Evolutionary conservation across 1,140 invertebrate species (phyloP), one percentile per base, ranked within the genome.

Genomic region (Drosophila chauvacae): DNA sequence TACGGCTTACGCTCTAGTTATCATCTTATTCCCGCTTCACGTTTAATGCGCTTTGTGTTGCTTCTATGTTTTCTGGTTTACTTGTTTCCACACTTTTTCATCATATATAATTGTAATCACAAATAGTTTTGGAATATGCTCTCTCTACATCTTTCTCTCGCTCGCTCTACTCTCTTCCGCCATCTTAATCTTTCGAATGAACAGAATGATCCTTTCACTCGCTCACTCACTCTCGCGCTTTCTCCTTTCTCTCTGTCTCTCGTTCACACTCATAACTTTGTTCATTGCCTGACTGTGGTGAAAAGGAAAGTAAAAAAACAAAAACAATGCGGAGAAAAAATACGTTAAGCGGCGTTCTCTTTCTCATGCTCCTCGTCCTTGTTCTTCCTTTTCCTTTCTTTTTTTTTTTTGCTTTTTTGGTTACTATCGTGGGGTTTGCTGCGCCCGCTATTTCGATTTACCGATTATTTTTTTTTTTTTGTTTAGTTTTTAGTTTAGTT

Each of bases 81-180:
- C 64, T 53, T 39, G 48, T 48, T 65, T 66, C 47, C 45, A 53
- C 37, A 20, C 45, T 45, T 66, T 79, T 57, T 44, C 61, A 18
- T 71, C 77, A 80, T 87, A 80, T 87, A 83, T 87, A 87, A 83
- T 84, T 83, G 77, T 88, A 90, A 88, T 88, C 84, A 88, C 84
- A 88, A 90, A 88, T 88, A 88, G 84, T 88, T 88, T 88, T 88
- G 84, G 84, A 88, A 88, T 88, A 88, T 88, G 85, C 85, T 88
- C 85, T 79, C 69, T 63, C 47, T 61, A 6, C 6, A 26, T 51
- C 45, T 48, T 35, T 45, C 48, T 37, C 10, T 13, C 48, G 3
- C 33, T 14, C 63, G 56, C 57, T 45, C 41, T 42, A 23, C 45
- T 53, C 13, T 18, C 74, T 53, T 18, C 53, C 57, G 47, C 64